Evolutionary conservation across 2,113 vertebrate species (phyloP), one percentile per base, ranked within the genome.

Genomic region (Tapirus terrestris): DNA sequence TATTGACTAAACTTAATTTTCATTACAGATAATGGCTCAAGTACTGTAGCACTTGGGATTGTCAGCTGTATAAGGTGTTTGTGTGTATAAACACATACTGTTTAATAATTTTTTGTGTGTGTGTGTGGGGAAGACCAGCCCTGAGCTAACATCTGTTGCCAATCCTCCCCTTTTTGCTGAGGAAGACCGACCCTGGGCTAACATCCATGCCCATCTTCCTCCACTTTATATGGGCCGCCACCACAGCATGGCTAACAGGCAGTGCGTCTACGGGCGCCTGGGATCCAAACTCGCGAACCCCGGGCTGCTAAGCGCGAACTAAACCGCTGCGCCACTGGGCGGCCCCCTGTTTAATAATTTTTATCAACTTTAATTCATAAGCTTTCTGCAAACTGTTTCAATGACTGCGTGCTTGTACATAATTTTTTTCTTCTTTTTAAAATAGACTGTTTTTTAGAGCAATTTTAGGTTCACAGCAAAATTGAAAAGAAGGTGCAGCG

Each of bases 1-100:
- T 18, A 82, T 76, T 73, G 45, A 80, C 23, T 68, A 93, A 94
- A 87, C 10, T 60, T 75, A 81, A 70, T 73, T 95, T 86, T 81
- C 85, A 91, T 61, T 93, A 82, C 85, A 86, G 29, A 31, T 76
- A 80, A 87, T 86, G 91, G 68, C 80, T 84, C 9, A 95, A 85
- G 79, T 72, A 5, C 9, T 60, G n/a, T 61, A 81, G 73, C 67
- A 60, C 20, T 81, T 93, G 81, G 39, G 68, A 20, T 63, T 61
- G 48, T 53, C 53, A 79, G 31, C 45, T 80, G 1, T 45, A 6
- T 53, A 36, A 72, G 36, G 33, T 29, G 27, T 60, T 36, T 48
- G 65, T 21, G 14, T 36, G 6, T 16, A 12, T 72, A 87, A 43
- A 31, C n/a, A 13, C 80, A 56, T 85, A n/a, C n/a, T 82, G 10